A percentile compares a stretch with the other conserved stretches of the same genome.
Conservation (phyloP, 23 tunicate species). For the Diplosoma virens region DNA sequence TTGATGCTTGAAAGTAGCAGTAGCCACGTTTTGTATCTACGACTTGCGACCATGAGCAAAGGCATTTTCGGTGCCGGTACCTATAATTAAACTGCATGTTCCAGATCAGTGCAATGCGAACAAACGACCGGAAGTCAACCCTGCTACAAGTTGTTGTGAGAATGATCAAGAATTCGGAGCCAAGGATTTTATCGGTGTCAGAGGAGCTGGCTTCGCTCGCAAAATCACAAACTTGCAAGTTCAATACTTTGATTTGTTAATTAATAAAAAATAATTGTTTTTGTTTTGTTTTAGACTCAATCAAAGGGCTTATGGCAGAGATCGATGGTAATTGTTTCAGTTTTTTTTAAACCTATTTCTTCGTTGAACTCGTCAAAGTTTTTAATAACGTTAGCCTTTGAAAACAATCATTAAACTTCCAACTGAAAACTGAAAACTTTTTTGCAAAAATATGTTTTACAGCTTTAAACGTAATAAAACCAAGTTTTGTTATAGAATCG, state of each 20-base stretch:
- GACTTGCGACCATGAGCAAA: no score
- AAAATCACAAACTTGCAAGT: slow-evolving; percentile 56
- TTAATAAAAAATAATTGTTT: background rate
- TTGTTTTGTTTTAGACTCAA: slow-evolving; percentile 46
- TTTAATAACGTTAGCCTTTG: no score
- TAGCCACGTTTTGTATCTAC: no score
- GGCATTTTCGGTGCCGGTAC: no score
- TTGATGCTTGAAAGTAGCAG: no score
- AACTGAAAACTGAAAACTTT: no score
- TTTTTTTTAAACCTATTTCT: background rate
- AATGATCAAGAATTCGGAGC: slow-evolving; percentile 23
- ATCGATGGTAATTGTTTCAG: slow-evolving; percentile 44
- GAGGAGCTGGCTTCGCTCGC: slow-evolving; percentile 33
- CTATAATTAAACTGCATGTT: no score
- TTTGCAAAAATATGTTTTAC: no score
- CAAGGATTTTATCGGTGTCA: slow-evolving; percentile 30
- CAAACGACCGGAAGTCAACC: slow-evolving; percentile 58
- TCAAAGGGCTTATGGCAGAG: slow-evolving; percentile 59
- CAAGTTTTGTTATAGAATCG: no score
- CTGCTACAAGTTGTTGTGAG: slow-evolving; percentile 49
- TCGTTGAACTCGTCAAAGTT: no score
- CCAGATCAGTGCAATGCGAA: slow-evolving; percentile 55
- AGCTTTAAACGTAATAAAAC: no score
- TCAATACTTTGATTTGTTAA: background rate
- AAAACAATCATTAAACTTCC: no score